phyloP scores from a whole-genome alignment of 2,113 vertebrate genomes.

The Mormoops blainvillei region DNA sequence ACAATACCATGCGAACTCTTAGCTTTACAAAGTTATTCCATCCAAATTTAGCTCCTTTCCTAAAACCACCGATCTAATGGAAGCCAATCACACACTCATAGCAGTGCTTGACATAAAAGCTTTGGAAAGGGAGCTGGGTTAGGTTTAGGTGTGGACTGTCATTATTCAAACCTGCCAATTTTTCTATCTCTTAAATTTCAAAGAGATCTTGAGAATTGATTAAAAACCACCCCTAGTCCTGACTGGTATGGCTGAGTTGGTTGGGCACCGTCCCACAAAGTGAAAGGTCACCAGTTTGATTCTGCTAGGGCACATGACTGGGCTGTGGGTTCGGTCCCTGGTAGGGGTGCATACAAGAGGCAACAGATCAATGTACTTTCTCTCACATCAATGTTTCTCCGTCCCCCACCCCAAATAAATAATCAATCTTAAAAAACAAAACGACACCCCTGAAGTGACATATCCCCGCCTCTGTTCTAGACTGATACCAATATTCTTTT shows the following conservation, averaged over 20 bases:
- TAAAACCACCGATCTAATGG: conserved; percentile 6
- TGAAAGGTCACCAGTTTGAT: no score
- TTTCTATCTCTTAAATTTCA: conserved; percentile 28
- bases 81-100: not conserved
- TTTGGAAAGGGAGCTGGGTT: not conserved
- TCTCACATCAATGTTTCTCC: no score
- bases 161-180: not conserved
- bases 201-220: not conserved
- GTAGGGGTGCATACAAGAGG: no score
- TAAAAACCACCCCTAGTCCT: not conserved
- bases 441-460: not conserved
- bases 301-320: no score
- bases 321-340: no score
- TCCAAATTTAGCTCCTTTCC: not conserved
- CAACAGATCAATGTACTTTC: no score
- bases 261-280: no score
- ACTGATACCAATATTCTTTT: not conserved
- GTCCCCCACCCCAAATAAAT: no score
- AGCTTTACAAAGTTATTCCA: not conserved
- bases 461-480: not conserved
- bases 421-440: no score
- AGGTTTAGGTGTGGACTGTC: not conserved
- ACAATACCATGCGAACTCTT: not conserved
- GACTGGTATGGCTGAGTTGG: no score
- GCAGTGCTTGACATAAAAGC: not conserved